Conservation (phyloP, 1,140 invertebrate genomes). For the Cyrtorhinus lividipennis region DNA sequence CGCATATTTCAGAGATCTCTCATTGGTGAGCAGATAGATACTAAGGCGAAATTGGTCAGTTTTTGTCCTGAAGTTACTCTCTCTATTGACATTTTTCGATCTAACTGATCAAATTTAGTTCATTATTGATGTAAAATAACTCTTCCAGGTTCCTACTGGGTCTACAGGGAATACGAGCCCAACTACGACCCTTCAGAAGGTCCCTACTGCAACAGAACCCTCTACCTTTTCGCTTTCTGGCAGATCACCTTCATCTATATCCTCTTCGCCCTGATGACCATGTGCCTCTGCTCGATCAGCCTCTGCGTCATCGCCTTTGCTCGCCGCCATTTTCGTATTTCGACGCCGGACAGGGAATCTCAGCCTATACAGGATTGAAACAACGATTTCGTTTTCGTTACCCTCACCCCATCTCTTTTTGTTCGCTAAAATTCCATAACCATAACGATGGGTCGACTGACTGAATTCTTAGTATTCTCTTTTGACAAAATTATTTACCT, state of each 20-base stretch:
- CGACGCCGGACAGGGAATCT: conserved; percentile 12
- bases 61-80: too few species aligned
- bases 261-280: conserved; percentile 35
- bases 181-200: conserved; percentile 36
- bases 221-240: conserved; percentile 55
- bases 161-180: conserved; percentile 47
- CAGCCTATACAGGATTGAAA: conserved; percentile 11
- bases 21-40: too few species aligned
- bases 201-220: conserved; percentile 44
- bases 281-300: conserved; percentile 34
- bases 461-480: too few species aligned
- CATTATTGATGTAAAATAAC: too few species aligned
- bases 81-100: too few species aligned
- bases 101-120: too few species aligned
- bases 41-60: too few species aligned
- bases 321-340: conserved; percentile 9
- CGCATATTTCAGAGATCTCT: too few species aligned
- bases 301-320: conserved; percentile 16
- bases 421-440: too few species aligned
- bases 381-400: neutral
- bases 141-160: conserved; percentile 43
- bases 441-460: too few species aligned
- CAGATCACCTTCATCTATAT: conserved; percentile 45
- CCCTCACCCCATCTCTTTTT: too few species aligned
- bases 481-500: too few species aligned